A percentile compares a stretch with the other conserved stretches of the same genome.
Evolutionary conservation across 2,113 vertebrate genomes (phyloP).

Genomic region (Pollimyrus isidori): DNA sequence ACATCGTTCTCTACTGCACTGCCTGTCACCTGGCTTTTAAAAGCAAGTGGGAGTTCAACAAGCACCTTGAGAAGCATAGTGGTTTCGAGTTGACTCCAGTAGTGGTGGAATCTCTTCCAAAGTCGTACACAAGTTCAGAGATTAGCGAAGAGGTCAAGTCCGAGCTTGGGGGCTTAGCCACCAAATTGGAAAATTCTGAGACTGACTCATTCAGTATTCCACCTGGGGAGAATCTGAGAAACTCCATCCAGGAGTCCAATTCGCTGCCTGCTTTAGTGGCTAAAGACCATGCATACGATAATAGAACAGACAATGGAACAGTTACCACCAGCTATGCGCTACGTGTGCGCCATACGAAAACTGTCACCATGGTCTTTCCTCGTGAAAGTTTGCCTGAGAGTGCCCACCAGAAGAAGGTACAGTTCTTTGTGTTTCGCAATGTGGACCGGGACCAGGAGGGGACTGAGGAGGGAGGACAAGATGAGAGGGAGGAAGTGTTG

Average conservation of each 20-base stretch:
- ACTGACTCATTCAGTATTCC: neutral
- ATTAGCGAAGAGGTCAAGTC: neutral
- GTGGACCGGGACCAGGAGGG: neutral
- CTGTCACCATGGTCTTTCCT: neutral
- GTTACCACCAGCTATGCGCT: neutral
- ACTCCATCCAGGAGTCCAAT: too few relatives aligned
- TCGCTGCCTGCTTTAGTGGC: neutral
- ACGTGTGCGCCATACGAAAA: neutral
- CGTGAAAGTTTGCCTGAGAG: neutral
- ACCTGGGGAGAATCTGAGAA: neutral
- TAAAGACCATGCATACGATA: conserved; percentile 1
- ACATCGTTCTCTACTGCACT: conserved; percentile 23
- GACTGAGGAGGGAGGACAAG: neutral
- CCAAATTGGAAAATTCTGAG: neutral
- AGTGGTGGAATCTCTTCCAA: neutral
- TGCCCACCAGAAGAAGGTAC: conserved; percentile 6
- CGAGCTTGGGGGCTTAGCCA: neutral
- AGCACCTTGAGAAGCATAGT: conserved; percentile 32
- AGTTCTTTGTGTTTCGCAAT: conserved; percentile 19
- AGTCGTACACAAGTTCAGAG: neutral
- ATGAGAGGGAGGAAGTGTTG: neutral
- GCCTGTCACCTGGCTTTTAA: conserved; percentile 32
- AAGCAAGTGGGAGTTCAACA: conserved; percentile 45
- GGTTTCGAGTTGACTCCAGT: neutral
- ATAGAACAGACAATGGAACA: neutral